Evolutionary conservation across 2,113 vertebrate genomes (phyloP), one percentile per base, ranked within the genome.

Genomic region (Tiliqua scincoides): DNA sequence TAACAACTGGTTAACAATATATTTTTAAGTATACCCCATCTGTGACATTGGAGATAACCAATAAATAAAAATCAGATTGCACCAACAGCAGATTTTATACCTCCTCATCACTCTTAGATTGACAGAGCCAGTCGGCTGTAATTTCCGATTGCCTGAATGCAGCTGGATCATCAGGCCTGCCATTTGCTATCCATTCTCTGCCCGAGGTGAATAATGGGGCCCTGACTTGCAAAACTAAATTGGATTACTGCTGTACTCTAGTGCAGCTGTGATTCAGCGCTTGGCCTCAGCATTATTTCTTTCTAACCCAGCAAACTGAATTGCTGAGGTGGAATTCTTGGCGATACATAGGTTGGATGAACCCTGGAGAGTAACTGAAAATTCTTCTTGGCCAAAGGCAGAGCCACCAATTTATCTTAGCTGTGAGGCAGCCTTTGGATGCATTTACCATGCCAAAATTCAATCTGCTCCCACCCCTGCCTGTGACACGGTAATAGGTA

Each of bases 191-290:
- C 37, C 40, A 3, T 30, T 21, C 32, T 37, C 74, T 32, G 52
- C 59, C 35, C 30, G 12, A 21, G 3, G 57, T 63, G 40, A 63
- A 3, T 72, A 18, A 86, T 48, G 37, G 37, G 10, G 65, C 6
- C 54, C 70, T 62, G 4, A 21, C n/a, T 54, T 63, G 68, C 77
- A 73, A 70, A 32, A 21, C 77, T 63, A 86, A 80, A 86, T 86
- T 73, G 78, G 77, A 73, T 73, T 73, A 73, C 37, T 73, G 71
- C 85, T 80, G 67, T 62, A 18, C 54, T 32, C 67, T n/a, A 79
- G 65, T 35, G 10, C 77, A 25, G 84, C 35, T 35, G 63, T 77
- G 83, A 73, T 72, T 63, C 57, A 73, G 40, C 5, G 17, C 32
- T 37, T 23, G 3, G 62, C 37, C 65, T 79, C 75, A 71, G 65